Conservation (phyloP, 2,888 invertebrate species). For the Calliopum simillimum region DNA sequence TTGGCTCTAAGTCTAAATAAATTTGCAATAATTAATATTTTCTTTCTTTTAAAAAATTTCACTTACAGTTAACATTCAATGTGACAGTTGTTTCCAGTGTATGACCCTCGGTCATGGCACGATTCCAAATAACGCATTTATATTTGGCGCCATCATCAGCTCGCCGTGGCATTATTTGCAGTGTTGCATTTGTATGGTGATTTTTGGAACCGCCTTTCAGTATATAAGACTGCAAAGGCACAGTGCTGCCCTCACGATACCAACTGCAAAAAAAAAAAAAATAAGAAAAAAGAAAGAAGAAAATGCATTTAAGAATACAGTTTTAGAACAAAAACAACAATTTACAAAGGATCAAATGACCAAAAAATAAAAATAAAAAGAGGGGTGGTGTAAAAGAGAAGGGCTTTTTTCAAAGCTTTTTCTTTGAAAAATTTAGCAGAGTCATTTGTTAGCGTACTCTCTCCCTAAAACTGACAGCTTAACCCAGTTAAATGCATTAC, state of each 20-base stretch:
- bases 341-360: neutral
- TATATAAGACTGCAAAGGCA: conserved; percentile 79
- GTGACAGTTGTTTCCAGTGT: conserved; percentile 84
- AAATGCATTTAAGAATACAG: no score
- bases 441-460: no score
- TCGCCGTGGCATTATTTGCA: conserved; percentile 81
- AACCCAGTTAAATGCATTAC: no score
- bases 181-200: conserved; percentile 80
- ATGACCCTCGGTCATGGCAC: conserved; percentile 85
- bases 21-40: no score
- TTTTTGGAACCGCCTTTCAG: conserved; percentile 80
- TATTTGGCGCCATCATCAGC: conserved; percentile 88
- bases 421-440: no score
- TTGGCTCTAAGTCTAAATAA: no score
- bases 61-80: conserved; percentile 92
- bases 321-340: conserved; percentile 1
- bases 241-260: conserved; percentile 82
- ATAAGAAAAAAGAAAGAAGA: no score
- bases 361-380: neutral
- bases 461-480: no score
- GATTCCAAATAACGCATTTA: conserved; percentile 89
- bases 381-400: no score
- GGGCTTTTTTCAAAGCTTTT: no score
- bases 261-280: conserved; percentile 71
- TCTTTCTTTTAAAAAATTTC: no score